Evolutionary conservation across 53 echinoderm and acorn worm species (phyloP), one percentile per base, ranked within the genome.

Genomic region (Antedon mediterranea): DNA sequence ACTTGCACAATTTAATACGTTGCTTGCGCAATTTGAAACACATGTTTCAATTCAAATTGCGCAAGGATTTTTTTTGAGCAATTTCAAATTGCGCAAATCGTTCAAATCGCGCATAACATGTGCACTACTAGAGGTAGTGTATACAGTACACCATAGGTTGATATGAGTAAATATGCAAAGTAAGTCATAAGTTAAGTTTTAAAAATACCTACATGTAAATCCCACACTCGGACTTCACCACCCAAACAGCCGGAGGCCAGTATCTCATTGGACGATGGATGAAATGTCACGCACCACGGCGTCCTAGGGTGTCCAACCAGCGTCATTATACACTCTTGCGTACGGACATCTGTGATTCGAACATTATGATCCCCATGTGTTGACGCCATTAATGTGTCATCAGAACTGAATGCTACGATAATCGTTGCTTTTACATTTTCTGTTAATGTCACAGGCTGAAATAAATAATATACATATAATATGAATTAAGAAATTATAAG

Each of bases 161-260:
- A n/a, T n/a, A n/a, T n/a, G n/a, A n/a, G n/a, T n/a, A n/a, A n/a
- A n/a, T n/a, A n/a, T n/a, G n/a, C n/a, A n/a, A n/a, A n/a, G n/a
- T n/a, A n/a, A n/a, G n/a, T n/a, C n/a, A n/a, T n/a, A n/a, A n/a
- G n/a, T n/a, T n/a, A n/a, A n/a, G n/a, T n/a, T n/a, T n/a, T n/a
- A n/a, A n/a, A n/a, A n/a, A 6, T 6, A 81, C 73, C 70, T 84
- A 95, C 98, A 88, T 98, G 92, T 31, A 98, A 77, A 73, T 98
- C 98, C 98, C 98, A 98, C 31, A 98, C 92, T 34, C 98, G 79
- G 18, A 98, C 92, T 71, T 98, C 90, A 14, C 98, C 98, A 4
- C 90, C 90, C 29, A 98, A 81, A 77, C 98, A 98, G 0, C 92
- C 98, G 23, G 98, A 98, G 11, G 98, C 98, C 29, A 98, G 85